phyloP scores from a whole-genome alignment of 2,113 vertebrate species.

The Empidonax alnorum region DNA sequence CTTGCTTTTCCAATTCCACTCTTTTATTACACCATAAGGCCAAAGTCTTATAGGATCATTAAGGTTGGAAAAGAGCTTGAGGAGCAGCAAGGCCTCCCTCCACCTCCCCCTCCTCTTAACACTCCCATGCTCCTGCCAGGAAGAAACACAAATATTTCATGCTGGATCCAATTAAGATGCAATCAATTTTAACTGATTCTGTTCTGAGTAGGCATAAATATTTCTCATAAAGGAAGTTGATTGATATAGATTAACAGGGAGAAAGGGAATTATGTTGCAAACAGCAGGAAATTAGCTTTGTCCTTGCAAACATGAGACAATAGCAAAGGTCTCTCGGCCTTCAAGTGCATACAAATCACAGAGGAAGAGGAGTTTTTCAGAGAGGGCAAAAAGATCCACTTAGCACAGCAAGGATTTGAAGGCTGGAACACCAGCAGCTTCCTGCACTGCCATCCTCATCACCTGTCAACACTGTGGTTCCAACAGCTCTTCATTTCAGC shows the following conservation, averaged over 20 bases:
- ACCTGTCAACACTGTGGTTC: neutral
- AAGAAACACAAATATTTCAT: neutral
- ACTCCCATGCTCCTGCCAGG: neutral
- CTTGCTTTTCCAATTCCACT: neutral
- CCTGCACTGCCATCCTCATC: neutral
- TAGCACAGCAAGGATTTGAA: neutral
- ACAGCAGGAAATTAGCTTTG: conserved; percentile 8
- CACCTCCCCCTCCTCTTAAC: neutral
- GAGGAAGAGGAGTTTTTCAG: neutral
- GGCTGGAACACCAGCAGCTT: neutral
- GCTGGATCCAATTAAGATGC: neutral
- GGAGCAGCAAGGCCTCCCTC: neutral
- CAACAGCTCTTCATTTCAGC: neutral
- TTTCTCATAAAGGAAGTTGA: conserved; percentile 40
- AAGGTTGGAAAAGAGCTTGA: neutral
- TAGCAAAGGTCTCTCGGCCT: neutral
- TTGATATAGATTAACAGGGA: neutral
- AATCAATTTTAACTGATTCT: conserved; percentile 36
- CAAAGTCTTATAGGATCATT: neutral
- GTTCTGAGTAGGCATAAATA: conserved; percentile 23
- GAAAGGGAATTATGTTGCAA: neutral
- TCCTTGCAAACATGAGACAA: neutral
- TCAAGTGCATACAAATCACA: neutral
- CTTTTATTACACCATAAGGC: neutral
- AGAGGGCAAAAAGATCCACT: neutral